phyloP scores from a whole-genome alignment of 2,888 invertebrate genomes.

The Rhamnusium bicolor region DNA sequence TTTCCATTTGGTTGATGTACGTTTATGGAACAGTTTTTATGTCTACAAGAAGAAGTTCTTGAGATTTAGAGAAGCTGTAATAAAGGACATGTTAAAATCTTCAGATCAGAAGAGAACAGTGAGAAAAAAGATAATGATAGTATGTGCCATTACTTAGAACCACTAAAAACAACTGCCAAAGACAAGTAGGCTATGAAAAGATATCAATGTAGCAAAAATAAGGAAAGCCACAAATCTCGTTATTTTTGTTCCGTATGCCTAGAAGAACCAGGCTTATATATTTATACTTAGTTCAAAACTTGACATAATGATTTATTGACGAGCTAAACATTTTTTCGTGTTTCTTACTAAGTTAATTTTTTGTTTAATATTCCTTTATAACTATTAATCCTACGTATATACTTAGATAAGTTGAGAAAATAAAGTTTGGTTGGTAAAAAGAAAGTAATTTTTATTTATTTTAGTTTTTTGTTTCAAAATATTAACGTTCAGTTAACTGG shows the following conservation, averaged over 20 bases:
- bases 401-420: no score
- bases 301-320: no score
- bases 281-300: background rate
- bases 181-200: background rate
- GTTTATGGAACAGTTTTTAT: background rate
- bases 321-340: no score
- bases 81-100: background rate
- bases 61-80: background rate
- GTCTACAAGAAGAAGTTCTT: background rate
- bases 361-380: no score
- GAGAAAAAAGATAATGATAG: background rate
- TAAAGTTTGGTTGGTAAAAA: no score
- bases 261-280: background rate
- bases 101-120: background rate
- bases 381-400: no score
- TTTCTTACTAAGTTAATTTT: no score
- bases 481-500: no score
- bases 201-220: background rate
- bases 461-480: no score
- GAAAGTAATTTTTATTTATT: no score
- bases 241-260: background rate
- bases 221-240: background rate
- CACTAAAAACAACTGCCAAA: background rate
- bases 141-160: background rate
- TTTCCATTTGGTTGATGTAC: background rate